These are phyloP conservation scores for Distichodus sexfasciatus DNA, from an alignment of 2,797 vertebrate genomes.

Conservation along the genomic window DNA sequence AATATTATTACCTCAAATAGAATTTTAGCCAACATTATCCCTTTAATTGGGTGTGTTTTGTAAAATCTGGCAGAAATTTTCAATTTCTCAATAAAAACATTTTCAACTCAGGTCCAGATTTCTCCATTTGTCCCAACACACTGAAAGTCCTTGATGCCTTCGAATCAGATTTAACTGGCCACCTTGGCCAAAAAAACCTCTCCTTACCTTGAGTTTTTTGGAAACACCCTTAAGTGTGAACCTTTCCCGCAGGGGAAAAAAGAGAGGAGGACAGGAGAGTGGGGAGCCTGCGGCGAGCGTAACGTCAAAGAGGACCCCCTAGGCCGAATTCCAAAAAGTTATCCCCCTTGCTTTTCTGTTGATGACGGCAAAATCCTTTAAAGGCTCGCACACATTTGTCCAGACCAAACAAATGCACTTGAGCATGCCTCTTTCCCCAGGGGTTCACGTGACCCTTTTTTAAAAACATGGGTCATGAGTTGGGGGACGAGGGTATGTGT, in stretches of 20 bases:
- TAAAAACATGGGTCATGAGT: slow-evolving; percentile 21
- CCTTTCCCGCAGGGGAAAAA: slow-evolving; percentile 65
- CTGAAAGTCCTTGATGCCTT: too few relatives aligned
- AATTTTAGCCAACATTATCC: too few relatives aligned
- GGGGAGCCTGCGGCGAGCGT: slow-evolving; percentile 64
- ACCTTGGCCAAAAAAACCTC: too few relatives aligned
- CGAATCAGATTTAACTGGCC: too few relatives aligned
- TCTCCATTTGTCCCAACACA: too few relatives aligned
- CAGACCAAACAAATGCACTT: slow-evolving; percentile 67
- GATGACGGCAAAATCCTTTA: slow-evolving; percentile 82
- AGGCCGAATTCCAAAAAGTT: slow-evolving; percentile 79
- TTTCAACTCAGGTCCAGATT: too few relatives aligned
- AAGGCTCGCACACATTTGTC: slow-evolving; percentile 57
- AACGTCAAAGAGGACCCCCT: slow-evolving; percentile 71
- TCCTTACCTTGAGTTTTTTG: slow-evolving; percentile 75
- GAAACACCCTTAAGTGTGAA: slow-evolving; percentile 63
- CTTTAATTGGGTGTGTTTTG: too few relatives aligned
- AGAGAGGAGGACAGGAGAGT: slow-evolving; percentile 58
- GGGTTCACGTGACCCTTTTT: slow-evolving; percentile 62
- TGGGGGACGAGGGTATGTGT: slow-evolving; percentile 33
- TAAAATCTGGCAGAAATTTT: too few relatives aligned
- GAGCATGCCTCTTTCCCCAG: slow-evolving; percentile 52
- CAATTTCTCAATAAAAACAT: too few relatives aligned
- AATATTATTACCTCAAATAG: too few relatives aligned
- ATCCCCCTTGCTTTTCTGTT: slow-evolving; percentile 77